Base-by-base conservation (phyloP, 2,113 vertebrate species). In the Mesocricetus auratus region DNA sequence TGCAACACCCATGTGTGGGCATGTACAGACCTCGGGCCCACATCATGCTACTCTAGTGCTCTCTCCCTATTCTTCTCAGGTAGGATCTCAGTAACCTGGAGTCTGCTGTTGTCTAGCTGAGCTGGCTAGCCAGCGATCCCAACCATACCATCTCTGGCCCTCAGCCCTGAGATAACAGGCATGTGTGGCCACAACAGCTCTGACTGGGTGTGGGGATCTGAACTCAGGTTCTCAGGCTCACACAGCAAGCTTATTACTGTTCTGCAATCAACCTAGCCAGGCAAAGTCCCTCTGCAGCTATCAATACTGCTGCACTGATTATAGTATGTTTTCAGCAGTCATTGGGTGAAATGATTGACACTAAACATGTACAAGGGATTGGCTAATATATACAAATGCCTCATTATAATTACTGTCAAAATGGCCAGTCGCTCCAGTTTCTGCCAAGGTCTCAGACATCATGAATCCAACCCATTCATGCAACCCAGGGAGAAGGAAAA, bases 251-350 rank as follows among this genome's bases (percentile, higher is more conserved):
- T 15, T 10, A 62, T 39, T 62, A 60, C 39, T 60, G 58, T 7
- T 39, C 33, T 42, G 58, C 39, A 29, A 15, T 50, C 83, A 68
- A 17, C 62, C 42, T 8, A 50, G 17, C 42, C 83, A 31, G 79
- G n/a, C 10, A 88, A 94, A 90, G n/a, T 33, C 77, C 75, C 93
- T 94, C 68, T 97, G 22, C 53, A 21, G 33, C 85, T 90, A 83
- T 31, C 24, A 94, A 94, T 91, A 47, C 86, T 88, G 53, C 64
- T n/a, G 86, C 7, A 88, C 33, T 94, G 69, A 69, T 45, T 86
- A 93, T 83, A 19, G 29, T 56, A 39, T 5, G 24, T 73, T 56
- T 71, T 56, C n/a, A 39, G n/a, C 4, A 73, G 36, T 53, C 86
- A 71, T 16, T 56, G 15, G 45, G 47, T 26, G 21, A 69, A 69